A percentile compares a stretch with the other conserved stretches of the same genome.
These are phyloP conservation scores for Chrysolina americana DNA, from an alignment of 2,888 invertebrate genomes.

Conservation along the genomic window DNA sequence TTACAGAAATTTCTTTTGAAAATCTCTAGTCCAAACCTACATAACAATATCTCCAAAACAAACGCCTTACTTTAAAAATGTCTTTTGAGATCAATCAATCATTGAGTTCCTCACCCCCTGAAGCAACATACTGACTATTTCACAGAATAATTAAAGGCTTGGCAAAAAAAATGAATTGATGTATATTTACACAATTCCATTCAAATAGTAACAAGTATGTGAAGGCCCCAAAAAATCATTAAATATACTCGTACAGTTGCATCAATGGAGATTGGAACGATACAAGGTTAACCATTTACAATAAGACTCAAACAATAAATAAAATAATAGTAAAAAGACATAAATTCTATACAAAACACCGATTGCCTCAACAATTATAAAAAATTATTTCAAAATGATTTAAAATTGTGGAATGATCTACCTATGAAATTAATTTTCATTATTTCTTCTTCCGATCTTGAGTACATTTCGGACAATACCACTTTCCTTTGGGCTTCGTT, in stretches of 20 bases:
- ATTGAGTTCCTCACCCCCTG: background rate
- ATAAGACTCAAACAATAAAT: constrained; percentile 7
- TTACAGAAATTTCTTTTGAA: constrained; percentile 23
- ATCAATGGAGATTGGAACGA: background rate
- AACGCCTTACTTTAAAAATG: constrained; percentile 35
- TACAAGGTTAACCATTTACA: background rate
- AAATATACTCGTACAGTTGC: background rate
- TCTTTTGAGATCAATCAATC: constrained; percentile 36
- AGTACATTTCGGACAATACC: constrained; percentile 95
- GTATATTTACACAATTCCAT: background rate
- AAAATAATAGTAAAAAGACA: constrained; percentile 1
- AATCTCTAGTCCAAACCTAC: constrained; percentile 31
- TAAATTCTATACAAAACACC: background rate
- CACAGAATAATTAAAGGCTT: background rate
- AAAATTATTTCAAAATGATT: constrained; percentile 19
- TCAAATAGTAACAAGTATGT: too few species aligned
- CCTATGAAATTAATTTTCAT: constrained; percentile 59
- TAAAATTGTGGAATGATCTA: constrained; percentile 47
- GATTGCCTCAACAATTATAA: background rate
- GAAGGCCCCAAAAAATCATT: background rate
- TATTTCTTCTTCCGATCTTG: constrained; percentile 87
- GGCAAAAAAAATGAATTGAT: background rate
- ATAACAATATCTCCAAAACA: constrained; percentile 39
- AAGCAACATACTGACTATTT: background rate
- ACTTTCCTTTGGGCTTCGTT: constrained; percentile 94